These are phyloP conservation scores for Erythrolamprus reginae DNA, from an alignment of 2,113 vertebrate genomes.

Conservation along the genomic window DNA sequence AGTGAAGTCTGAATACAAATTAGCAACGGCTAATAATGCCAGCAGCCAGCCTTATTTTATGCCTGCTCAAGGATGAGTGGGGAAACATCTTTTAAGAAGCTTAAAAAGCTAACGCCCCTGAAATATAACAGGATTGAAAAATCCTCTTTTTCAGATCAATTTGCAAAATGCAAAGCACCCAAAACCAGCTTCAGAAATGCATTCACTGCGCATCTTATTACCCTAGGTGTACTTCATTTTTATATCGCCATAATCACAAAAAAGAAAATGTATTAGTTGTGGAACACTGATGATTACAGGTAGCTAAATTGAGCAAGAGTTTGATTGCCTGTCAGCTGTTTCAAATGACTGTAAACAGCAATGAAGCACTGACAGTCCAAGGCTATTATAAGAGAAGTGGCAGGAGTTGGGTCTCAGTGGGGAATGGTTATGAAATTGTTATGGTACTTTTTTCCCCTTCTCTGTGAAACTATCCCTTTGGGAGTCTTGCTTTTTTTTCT, in stretches of 20 bases:
- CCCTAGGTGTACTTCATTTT: conserved; percentile 30
- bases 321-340: conserved; percentile 48
- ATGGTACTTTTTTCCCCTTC: conserved; percentile 32
- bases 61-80: neutral
- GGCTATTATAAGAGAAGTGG: conserved; percentile 27
- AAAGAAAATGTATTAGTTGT: conserved; percentile 30
- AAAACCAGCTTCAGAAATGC: conserved; percentile 25
- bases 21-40: neutral
- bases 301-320: conserved; percentile 52
- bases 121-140: neutral
- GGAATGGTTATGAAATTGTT: conserved; percentile 10
- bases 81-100: neutral
- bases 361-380: conserved; percentile 42
- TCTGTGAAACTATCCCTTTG: conserved; percentile 10
- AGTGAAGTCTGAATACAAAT: neutral
- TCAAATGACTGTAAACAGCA: conserved; percentile 46
- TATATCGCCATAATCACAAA: conserved; percentile 17
- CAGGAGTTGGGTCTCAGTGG: conserved; percentile 22
- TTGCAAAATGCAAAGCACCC: conserved; percentile 23
- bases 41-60: neutral
- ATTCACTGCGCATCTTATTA: conserved; percentile 11
- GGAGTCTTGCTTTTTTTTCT: conserved; percentile 31
- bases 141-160: conserved; percentile 8
- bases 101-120: conserved; percentile 8
- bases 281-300: conserved; percentile 38